Conservation (phyloP, 1,140 invertebrate genomes). For the Drosophila seguyi region DNA sequence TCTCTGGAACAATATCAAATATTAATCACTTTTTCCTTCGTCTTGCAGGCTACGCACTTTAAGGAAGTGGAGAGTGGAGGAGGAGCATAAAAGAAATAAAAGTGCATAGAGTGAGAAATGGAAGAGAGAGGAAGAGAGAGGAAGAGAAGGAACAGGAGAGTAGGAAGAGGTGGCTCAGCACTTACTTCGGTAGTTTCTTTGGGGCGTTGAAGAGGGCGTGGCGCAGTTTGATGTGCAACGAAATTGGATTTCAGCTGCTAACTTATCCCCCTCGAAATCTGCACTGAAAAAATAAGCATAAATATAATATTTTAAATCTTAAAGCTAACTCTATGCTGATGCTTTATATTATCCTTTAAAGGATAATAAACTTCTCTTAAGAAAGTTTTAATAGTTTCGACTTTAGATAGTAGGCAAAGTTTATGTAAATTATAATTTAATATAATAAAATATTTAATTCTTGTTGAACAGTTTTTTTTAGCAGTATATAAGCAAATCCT, state of each 20-base stretch:
- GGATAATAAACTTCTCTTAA: not conserved
- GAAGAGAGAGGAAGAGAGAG: slow-evolving; percentile 1
- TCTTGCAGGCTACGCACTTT: slow-evolving; percentile 70
- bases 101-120: slow-evolving; percentile 24
- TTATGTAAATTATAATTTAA: not conserved
- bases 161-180: slow-evolving; percentile 19
- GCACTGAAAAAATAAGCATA: not conserved
- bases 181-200: slow-evolving; percentile 71
- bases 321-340: not conserved
- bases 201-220: slow-evolving; percentile 82
- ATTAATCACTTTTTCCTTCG: slow-evolving; percentile 78
- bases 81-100: slow-evolving; percentile 11
- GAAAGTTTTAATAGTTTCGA: not conserved
- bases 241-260: slow-evolving; percentile 76
- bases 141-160: not conserved
- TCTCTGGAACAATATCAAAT: slow-evolving; percentile 79
- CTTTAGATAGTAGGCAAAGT: not conserved
- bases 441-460: not conserved
- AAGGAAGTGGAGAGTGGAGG: slow-evolving; percentile 25
- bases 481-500: slow-evolving; percentile 13
- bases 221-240: slow-evolving; percentile 78
- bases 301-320: not conserved
- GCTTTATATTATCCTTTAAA: not conserved
- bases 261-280: slow-evolving; percentile 16
- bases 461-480: not conserved